Conservation (phyloP, 64 coral and sea anemone genomes). For the Dendronephthya gigantea region DNA sequence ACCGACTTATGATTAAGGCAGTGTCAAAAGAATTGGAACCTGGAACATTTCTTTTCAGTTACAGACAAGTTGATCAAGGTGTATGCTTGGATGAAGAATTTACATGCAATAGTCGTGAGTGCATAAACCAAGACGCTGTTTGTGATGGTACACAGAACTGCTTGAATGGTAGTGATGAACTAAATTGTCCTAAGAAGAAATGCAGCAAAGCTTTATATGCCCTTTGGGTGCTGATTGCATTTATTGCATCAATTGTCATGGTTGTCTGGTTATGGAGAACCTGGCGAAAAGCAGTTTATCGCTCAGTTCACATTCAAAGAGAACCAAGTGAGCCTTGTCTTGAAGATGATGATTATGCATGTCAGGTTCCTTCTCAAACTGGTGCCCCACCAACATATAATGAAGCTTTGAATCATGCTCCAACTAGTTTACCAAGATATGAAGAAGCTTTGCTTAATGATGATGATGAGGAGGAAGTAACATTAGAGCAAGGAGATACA, state of each 20-base stretch:
- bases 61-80: slow-evolving; percentile 31
- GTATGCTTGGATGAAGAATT: slow-evolving; percentile 51
- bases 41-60: slow-evolving; percentile 64
- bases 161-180: slow-evolving; percentile 69
- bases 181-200: slow-evolving; percentile 43
- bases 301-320: not conserved
- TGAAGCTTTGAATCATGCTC: not conserved
- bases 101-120: slow-evolving; percentile 47
- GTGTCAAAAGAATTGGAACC: slow-evolving; percentile 31
- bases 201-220: slow-evolving; percentile 57
- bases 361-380: not conserved
- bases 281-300: slow-evolving; percentile 16
- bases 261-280: slow-evolving; percentile 81
- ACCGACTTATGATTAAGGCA: slow-evolving; percentile 38
- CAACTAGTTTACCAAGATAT: not conserved
- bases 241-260: slow-evolving; percentile 62
- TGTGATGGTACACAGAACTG: slow-evolving; percentile 58
- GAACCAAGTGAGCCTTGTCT: not conserved
- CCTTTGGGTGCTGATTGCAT: slow-evolving; percentile 69
- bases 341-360: not conserved
- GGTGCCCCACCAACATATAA: not conserved
- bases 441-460: not conserved
- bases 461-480: not conserved
- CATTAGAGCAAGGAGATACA: not conserved
- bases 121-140: slow-evolving; percentile 23